Base-by-base conservation (phyloP, 2,888 invertebrate genomes). In the Xanthia togata region DNA sequence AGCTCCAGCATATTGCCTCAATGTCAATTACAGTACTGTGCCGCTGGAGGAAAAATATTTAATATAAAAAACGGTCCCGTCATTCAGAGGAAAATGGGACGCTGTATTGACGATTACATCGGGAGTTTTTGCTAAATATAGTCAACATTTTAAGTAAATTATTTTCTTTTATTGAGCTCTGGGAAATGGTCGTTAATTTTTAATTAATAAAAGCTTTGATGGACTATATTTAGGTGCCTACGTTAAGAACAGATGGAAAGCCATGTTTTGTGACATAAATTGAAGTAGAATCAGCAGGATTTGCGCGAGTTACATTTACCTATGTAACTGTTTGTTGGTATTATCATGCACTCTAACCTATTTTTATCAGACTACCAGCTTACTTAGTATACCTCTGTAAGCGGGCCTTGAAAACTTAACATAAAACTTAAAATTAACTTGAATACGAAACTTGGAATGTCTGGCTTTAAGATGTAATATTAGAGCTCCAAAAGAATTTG, bases 1-100 rank as follows among this genome's bases (percentile, higher is more conserved):
- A 82, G 82, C 79, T 70, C 70, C 23, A 73, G 62, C 65, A 59
- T 67, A 79, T 64, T 79, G 76, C 65, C 38, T 74, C 60, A 77
- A 78, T 86, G 88, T 86, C 78, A 80, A 86, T 86, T 85, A 88
- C 75, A 63, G 78, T 62, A 55, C 70, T 65, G 62, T 57, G 73
- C 60, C 73, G 44, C 65, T 72, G 5, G 57, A 78, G 73, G 67
- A 83, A 87, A 82, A 86, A 71, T 77, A 78, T 83, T 88, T 77
- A 78, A 83, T 83, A 78, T 86, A 80, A 88, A 87, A 79, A 86
- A 78, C 70, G 57, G 62, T 63, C 75, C 67, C 69, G 73, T 85
- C 75, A 80, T 83, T 86, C 73, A 75, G 71, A 87, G 72, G 64
- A 68, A 88, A 86, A 73, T 64, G 76, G 72, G 69, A 55, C 70